Base-by-base conservation (phyloP, 2,797 vertebrate genomes). In the Gobio occitaniae region DNA sequence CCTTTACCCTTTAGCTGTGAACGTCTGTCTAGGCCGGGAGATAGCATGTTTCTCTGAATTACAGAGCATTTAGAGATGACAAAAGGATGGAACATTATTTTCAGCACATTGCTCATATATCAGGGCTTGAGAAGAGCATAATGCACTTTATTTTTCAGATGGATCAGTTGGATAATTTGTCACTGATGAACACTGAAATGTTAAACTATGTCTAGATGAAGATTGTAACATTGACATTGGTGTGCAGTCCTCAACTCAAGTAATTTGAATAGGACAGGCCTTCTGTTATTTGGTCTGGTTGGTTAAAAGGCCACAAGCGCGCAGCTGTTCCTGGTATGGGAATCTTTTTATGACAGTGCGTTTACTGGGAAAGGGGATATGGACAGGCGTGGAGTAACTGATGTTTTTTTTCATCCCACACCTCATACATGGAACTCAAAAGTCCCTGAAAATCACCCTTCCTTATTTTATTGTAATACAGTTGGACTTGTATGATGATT, bases 1-100 rank as follows among this genome's bases (percentile, higher is more conserved):
- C 91, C 92, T 91, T 91, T 93, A 79, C 87, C 91, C 91, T 93
- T 93, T 90, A 88, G 87, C 90, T 89, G 90, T 91, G 92, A 92
- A 92, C 88, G 90, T 90, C 89, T 84, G 84, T 68, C 89, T 38
- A 75, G 88, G 66, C 83, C n/a, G 84, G 69, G 77, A 87, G 90
- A 91, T 90, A 65, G 87, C 86, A 71, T 68, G 83, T 68, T 80
- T 87, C 84, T 48, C 12, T 50, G 32, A 76, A 52, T 48, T 41
- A 56, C 59, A 36, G 47, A 32, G 54, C 32, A 5, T 48, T 78
- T 71, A 21, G 32, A 70, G 32, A 56, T 80, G 11, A 69, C 48
- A 69, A 32, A 44, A 13, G 38, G 8, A 17, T 80, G 63, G 29
- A 80, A 38, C 29, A 66, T 66, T 76, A 6, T 76, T 74, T 82